These are phyloP conservation scores for Melanotaenia trifasciata DNA, from an alignment of 2,797 vertebrate genomes.

Conservation along the genomic window DNA sequence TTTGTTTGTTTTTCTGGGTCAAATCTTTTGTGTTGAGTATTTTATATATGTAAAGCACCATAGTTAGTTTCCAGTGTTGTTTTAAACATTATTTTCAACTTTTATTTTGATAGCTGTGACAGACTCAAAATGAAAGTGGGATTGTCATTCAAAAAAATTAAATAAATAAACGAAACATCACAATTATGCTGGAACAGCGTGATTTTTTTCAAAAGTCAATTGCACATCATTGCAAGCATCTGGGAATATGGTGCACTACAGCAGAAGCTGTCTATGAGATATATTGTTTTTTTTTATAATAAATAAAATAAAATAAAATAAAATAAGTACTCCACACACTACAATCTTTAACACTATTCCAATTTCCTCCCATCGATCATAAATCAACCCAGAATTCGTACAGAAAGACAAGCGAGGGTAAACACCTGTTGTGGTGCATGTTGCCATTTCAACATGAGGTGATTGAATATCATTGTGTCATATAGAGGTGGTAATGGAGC, in stretches of 20 bases:
- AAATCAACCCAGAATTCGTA: slow-evolving; percentile 74
- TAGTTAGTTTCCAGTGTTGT: slow-evolving; percentile 4
- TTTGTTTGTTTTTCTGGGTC: slow-evolving; percentile 27
- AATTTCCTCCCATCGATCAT: slow-evolving; percentile 70
- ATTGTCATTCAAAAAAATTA: not conserved
- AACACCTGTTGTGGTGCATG: slow-evolving; percentile 79
- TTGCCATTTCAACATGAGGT: slow-evolving; percentile 52
- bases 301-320: not conserved
- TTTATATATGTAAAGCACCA: not conserved
- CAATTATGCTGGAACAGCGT: not conserved
- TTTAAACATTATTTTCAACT: not conserved
- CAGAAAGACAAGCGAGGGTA: slow-evolving; percentile 68
- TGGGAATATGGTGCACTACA: slow-evolving; percentile 16
- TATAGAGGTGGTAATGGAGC: slow-evolving; percentile 42
- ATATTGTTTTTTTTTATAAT: not conserved
- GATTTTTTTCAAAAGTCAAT: too few relatives aligned
- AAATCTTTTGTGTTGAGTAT: slow-evolving; percentile 21
- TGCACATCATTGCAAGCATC: not conserved
- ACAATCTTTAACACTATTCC: slow-evolving; percentile 43
- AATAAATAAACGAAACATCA: too few relatives aligned
- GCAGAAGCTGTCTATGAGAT: slow-evolving; percentile 5
- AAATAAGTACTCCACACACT: slow-evolving; percentile 22
- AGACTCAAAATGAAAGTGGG: not conserved
- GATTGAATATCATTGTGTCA: slow-evolving; percentile 36
- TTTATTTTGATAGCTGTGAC: not conserved